Evolutionary conservation across 2,797 vertebrate genomes (phyloP), one percentile per base, ranked within the genome.

Genomic region (Sebastes oblongus): DNA sequence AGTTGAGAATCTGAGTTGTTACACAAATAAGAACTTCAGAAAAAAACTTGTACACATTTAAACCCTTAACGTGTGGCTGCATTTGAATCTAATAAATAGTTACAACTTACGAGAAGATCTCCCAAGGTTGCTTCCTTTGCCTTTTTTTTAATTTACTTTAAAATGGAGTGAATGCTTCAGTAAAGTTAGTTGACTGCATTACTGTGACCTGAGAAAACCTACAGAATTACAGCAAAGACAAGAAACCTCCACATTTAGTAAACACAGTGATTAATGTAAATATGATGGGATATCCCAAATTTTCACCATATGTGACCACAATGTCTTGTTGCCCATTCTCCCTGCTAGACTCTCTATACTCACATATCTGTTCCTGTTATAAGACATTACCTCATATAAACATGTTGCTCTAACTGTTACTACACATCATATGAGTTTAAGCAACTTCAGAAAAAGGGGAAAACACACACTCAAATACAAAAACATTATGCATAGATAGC

Each of bases 361-460:
- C 70, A 68, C 72, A 79, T 4, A 50, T 18, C 8, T 42, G 62
- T 46, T 78, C 16, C 30, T 71, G 4, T 46, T 59, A 20, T 46
- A 72, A 61, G 0, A 58, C 76, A 22, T 66, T 12, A 58, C 6
- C n/a, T 71, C 75, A 78, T 24, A 79, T 76, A 80, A 86, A 72
- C 72, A 77, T 78, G 18, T 66, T 74, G 42, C 59, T 36, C 32
- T 25, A 52, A 42, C 60, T 83, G 55, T 76, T 54, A 62, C 61
- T 46, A 36, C 36, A 71, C 32, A 72, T 65, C 62, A 59, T 42
- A 67, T 24, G 67, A 67, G 79, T 58, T 69, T 83, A 66, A 71
- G 75, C 72, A 67, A 70, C 34, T 25, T 29, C 27, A 69, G 32
- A 66, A 46, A 64, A 34, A 32, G 6, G 14, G 13, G 1, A 24